Conservation (phyloP, 2,113 vertebrate species). For the Sinocyclocheilus grahami region DNA sequence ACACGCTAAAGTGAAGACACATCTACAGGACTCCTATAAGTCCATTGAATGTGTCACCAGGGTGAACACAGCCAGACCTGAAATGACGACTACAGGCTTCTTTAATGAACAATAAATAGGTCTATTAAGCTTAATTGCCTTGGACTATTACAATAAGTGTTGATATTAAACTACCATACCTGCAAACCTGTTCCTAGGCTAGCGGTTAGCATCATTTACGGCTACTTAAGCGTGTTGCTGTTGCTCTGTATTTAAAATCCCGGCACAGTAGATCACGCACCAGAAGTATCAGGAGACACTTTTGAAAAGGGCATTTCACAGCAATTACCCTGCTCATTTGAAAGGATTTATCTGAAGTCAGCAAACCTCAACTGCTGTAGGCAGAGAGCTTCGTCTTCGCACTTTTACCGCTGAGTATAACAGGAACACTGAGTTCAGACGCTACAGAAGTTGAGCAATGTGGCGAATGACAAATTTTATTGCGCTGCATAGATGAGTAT, state of each 20-base stretch:
- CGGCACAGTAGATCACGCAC: constrained; percentile 14
- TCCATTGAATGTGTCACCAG: constrained; percentile 4
- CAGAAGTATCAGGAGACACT: constrained; percentile 11
- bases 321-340: constrained; percentile 55
- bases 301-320: constrained; percentile 54
- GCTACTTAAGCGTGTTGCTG: not conserved
- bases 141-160: constrained; percentile 28
- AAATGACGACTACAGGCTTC: constrained; percentile 25
- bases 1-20: not conserved
- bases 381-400: not conserved
- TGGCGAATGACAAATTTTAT: not conserved
- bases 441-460: not conserved
- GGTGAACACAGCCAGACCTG: not conserved
- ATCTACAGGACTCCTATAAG: constrained; percentile 12
- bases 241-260: constrained; percentile 9
- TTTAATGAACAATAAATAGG: constrained; percentile 47
- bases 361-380: constrained; percentile 39
- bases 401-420: not conserved
- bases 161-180: constrained; percentile 32
- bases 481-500: not conserved
- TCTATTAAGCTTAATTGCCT: constrained; percentile 42
- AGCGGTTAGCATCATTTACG: constrained; percentile 16
- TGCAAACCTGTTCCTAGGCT: not conserved
- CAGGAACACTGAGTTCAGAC: not conserved
- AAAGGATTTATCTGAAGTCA: constrained; percentile 57